Base-by-base conservation (phyloP, 2,113 vertebrate species). In the Protomyctophum bolini region DNA sequence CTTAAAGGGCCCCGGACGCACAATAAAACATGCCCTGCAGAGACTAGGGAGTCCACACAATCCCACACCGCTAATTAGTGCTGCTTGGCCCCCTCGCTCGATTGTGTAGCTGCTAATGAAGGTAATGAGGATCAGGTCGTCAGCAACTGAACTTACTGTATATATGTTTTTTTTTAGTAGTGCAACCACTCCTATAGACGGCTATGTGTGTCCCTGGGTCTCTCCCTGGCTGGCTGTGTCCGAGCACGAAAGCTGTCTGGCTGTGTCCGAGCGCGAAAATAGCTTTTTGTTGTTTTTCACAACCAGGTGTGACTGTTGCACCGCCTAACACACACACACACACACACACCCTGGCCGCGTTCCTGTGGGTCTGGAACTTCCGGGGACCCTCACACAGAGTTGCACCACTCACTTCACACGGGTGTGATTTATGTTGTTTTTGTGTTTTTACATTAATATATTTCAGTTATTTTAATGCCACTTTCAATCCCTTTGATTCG, bases 21-120 rank as follows among this genome's bases (percentile, higher is more conserved):
- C 71, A 77, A 57, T 83, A 68, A 81, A 87, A 73, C 67, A 63
- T 7, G 66, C 73, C 63, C 78, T 75, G 60, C 60, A 46, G 57
- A 82, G 73, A 76, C 14, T 0, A 41, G 33, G 7, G 68, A 76
- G 61, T 66, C 65, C 51, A 45, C 65, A 72, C 76, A 77, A 50
- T 63, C 81, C 77, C 62, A 62, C 71, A 56, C 28, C 62, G 47
- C 76, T 85, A 82, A 86, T 79, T 87, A 81, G 74, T 74, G 63
- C 70, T 70, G 63, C 70, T 70, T 78, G 52, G 81, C 74, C 79
- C 21, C 84, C 71, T 14, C 70, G 74, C 67, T 77, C 70, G 70
- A 79, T 82, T 81, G 58, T 67, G 59, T 75, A 81, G 82, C 75
- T 72, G 75, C 60, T 81, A 72, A 87, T 81, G 78, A 70, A 77